Evolutionary conservation across 37 sponge, comb jelly and placozoan species (phyloP), one percentile per base, ranked within the genome.

Genomic region (Haliclona indistincta): DNA sequence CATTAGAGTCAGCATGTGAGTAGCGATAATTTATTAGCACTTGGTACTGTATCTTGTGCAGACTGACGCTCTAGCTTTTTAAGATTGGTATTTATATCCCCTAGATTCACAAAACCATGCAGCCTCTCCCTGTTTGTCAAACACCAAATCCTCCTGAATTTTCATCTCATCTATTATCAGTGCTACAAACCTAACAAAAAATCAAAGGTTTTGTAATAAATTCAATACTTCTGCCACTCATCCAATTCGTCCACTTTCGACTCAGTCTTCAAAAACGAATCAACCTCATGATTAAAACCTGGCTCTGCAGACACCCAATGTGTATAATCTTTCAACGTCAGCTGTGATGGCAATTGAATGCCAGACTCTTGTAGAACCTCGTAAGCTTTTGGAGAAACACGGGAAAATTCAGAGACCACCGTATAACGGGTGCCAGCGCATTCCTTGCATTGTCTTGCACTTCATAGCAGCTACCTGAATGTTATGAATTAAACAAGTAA

Each of bases 331-430:
- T 47, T 47, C 49, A 47, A 17, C 13, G 49, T 47, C 13, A 8
- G 49, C 13, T 13, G 8, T 47, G 49, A 17, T 17, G 49, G 49
- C 13, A 47, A 47, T 13, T 47, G 13, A 47, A 47, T 47, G 49
- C 49, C 49, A 17, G 49, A 47, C 13, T 47, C 49, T 17, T 17
- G 49, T 13, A 47, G 8, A 17, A 47, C 49, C 7, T 75, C 41
- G 36, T 62, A 75, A 32, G 76, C 76, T 19, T 58, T 29, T 23
- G 54, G 40, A 75, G 76, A 75, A 11, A 75, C 40, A 58, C 40
- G 51, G 32, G 56, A 29, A 19, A 75, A n/a, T n/a, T n/a, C n/a
- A n/a, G n/a, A n/a, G n/a, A n/a, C n/a, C n/a, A n/a, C n/a, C n/a
- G 13, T 17, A 47, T 47, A 47, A 17, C 8, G 49, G 49, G 13